These are phyloP conservation scores for Acipenser transmontanus DNA, from an alignment of 2,797 vertebrate genomes.

Conservation along the genomic window DNA sequence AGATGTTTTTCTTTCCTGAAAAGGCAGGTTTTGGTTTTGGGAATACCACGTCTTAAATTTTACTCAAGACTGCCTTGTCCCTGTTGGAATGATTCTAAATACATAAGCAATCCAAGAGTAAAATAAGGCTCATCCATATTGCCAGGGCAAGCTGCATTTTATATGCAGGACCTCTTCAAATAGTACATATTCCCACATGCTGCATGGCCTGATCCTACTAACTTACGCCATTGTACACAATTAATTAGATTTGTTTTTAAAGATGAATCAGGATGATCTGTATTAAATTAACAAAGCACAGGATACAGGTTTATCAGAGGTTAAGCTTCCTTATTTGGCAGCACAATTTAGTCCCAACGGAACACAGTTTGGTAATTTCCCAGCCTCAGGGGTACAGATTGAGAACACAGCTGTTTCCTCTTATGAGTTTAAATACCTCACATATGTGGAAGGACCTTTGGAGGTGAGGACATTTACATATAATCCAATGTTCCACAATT, in stretches of 20 bases:
- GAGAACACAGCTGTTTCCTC: slow-evolving; percentile 6
- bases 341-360: not conserved
- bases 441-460: slow-evolving; percentile 7
- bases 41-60: too few species aligned
- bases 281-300: not conserved
- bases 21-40: too few species aligned
- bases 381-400: not conserved
- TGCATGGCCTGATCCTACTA: too few species aligned
- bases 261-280: slow-evolving; percentile 8
- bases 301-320: not conserved
- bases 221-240: too few species aligned
- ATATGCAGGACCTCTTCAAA: too few species aligned
- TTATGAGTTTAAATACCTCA: slow-evolving; percentile 3
- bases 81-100: too few species aligned
- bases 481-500: not conserved
- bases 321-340: slow-evolving; percentile 3
- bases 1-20: too few species aligned
- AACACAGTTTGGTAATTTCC: not conserved
- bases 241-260: not conserved
- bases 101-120: too few species aligned
- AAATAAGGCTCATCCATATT: too few species aligned
- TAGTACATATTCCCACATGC: too few species aligned
- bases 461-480: slow-evolving; percentile 5
- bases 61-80: too few species aligned
- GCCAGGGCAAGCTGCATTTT: too few species aligned